Percentiles rank a stretch among this genome's conserved stretches.
Evolutionary conservation across 2,888 invertebrate genomes (phyloP).

Genomic region (Brachyopa scutellaris): DNA sequence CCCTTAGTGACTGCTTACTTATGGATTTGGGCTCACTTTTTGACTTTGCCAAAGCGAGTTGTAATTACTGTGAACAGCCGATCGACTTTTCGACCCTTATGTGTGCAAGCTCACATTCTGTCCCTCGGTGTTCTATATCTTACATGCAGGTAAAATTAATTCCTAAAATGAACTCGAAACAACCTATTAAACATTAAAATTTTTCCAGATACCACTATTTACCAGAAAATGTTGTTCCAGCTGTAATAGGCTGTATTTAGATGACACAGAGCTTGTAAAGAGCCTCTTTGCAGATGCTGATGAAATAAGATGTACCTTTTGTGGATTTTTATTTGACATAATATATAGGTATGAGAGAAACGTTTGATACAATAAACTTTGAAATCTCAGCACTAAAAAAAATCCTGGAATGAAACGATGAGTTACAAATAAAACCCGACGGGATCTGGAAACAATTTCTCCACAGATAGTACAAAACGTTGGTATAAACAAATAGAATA

Average conservation of each 20-base stretch:
- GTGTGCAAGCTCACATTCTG: conserved; percentile 73
- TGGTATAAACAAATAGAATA: neutral
- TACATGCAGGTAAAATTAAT: conserved; percentile 75
- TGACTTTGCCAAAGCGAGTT: conserved; percentile 68
- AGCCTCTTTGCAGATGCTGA: conserved; percentile 75
- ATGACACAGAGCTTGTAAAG: conserved; percentile 74
- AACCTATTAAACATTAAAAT: neutral
- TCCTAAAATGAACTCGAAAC: neutral
- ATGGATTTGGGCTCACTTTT: conserved; percentile 51
- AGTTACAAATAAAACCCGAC: too few relatives aligned
- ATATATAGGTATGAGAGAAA: conserved; percentile 24
- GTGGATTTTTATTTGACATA: conserved; percentile 70
- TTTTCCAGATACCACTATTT: conserved; percentile 74
- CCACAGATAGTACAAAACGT: too few relatives aligned
- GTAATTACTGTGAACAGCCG: conserved; percentile 72
- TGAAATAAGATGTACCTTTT: conserved; percentile 75
- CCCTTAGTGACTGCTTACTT: conserved; percentile 42
- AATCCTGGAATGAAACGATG: too few relatives aligned
- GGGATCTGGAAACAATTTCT: too few relatives aligned
- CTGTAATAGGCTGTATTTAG: conserved; percentile 75
- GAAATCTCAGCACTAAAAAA: too few relatives aligned
- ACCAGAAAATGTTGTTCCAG: conserved; percentile 76
- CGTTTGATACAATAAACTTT: neutral
- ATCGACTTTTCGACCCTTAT: conserved; percentile 62
- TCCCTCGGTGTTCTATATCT: conserved; percentile 77